Base-by-base conservation (phyloP, 1,140 invertebrate genomes). In the Zophobas morio region DNA sequence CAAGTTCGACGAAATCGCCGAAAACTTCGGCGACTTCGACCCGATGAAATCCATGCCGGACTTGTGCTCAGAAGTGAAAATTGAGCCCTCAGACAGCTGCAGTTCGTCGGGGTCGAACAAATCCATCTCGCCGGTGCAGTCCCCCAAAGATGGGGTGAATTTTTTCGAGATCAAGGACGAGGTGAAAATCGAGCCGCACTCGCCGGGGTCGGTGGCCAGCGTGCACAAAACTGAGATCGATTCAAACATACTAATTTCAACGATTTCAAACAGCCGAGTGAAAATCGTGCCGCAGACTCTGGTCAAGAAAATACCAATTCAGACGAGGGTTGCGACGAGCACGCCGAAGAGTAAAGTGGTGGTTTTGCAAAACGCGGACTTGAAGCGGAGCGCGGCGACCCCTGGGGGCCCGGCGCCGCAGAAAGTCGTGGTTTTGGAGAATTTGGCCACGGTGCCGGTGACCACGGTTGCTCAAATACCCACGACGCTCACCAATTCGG, bases 351-450 rank as follows among this genome's bases (percentile, higher is more conserved):
- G 75, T 51, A 82, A 80, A 39, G 51, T 79, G 36, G 74, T 83
- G 20, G 78, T 83, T 71, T 71, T 82, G 33, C 81, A 80, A 56
- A 80, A 66, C 51, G n/a, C 46, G 2, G 70, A 78, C 39, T 75
- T 75, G 63, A 66, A 80, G 49, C 76, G 56, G 42, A 36, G 51
- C 4, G 53, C 72, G 1, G 5, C 54, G 8, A 49, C 71, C 3
- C 35, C 56, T 4, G 36, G n/a, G 2, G 35, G 33, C 54, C 46
- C 63, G 6, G 37, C 63, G 1, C 39, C 47, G n/a, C 32, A 70
- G 39, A 83, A 82, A 36, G 75, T 84, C 20, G 78, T 84, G n/a
- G 74, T 84, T 42, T 74, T 84, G 57, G 82, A 84, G 71, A 83
- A 81, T 72, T 72, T 82, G 33, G 47, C 40, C 2, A 60, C 71